Base-by-base conservation (phyloP, 1,140 invertebrate genomes). In the Ooceraea biroi region DNA sequence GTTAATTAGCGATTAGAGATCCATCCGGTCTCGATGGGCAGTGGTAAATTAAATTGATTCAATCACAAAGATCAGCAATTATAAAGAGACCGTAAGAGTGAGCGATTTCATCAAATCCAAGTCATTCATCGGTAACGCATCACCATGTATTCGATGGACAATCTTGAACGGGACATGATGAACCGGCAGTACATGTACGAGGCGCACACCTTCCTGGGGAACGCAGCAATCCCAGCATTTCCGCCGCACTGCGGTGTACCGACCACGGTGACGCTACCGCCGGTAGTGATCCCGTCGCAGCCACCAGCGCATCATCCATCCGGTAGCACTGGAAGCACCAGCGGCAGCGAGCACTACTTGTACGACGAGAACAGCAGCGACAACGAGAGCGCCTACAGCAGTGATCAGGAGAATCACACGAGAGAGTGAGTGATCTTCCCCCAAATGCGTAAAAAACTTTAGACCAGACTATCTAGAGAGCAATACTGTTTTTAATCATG, bases 101-200 rank as follows among this genome's bases (percentile, higher is more conserved):
- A 50, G n/a, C 14, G 44, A 22, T 50, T 10, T 5, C 19, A 1
- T 30, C 14, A 8, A 69, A 12, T 27, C 12, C 7, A 10, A 25
- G 58, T 44, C 61, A 57, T 27, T 50, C 12, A 50, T 11, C 22
- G 8, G 3, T 12, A 76, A 76, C 17, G 0, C 0, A 14, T 48
- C 19, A 92, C 91, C 61, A 95, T 95, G 94, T 95, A 95, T 89
- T 94, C 93, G 4, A 95, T 95, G 94, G 95, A 95, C n/a, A 94
- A 95, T 90, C 89, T 95, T 55, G 95, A 95, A 74, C 77, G 95
- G 30, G 94, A 95, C 48, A 94, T 93, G 73, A 94, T 95, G 89
- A 95, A 95, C 73, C 91, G 95, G 5, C 95, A 95, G 90, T 95
- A 95, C 72, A 94, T 95, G 74, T 95, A 95, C 89, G 95, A 95